Base-by-base conservation (phyloP, 2,888 invertebrate species). In the Arrhopalites spinosus region DNA sequence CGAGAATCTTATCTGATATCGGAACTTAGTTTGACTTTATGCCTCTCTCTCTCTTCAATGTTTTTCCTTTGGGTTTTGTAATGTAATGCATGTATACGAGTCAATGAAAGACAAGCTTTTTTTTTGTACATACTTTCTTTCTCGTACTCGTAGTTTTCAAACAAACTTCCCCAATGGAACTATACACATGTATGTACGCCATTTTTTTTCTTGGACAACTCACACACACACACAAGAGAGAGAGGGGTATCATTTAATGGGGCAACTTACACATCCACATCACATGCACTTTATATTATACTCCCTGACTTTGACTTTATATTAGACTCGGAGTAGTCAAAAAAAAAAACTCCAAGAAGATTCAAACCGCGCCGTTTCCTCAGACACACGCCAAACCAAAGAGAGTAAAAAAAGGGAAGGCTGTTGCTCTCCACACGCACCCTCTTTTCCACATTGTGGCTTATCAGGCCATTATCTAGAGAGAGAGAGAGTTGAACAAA, bases 1-100 rank as follows among this genome's bases (percentile, higher is more conserved):
- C 59, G 25, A 25, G 59, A 59, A 59, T 59, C 59, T 59, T 59
- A 59, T 59, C 59, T 25, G 59, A 59, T 59, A 59, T 59, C 59
- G 59, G 27, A 59, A 59, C 59, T 59, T 59, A 25, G 59, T 59
- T 59, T 43, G 64, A 36, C 64, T 43, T 43, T 43, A 30, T 30
- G 30, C 64, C 64, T 36, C 64, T 30, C n/a, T n/a, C 36, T 36
- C 64, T 36, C 27, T 20, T 27, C 29, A 45, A 1, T 29, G 5
- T 2, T 30, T 27, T n/a, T 29, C 1, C 59, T 59, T 1, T 47
- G 1, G 47, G 13, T 47, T 7, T 47, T 7, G 1, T 13, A 11
- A 45, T 45, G 47, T 1, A 17, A 20, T 3, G 53, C n/a, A 15
- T 53, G 17, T 36, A 36, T 36, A 36, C 36, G 36, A n/a, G n/a